Evolutionary conservation across 2,797 vertebrate species (phyloP), one percentile per base, ranked within the genome.

Genomic region (Knipowitschia caucasica): DNA sequence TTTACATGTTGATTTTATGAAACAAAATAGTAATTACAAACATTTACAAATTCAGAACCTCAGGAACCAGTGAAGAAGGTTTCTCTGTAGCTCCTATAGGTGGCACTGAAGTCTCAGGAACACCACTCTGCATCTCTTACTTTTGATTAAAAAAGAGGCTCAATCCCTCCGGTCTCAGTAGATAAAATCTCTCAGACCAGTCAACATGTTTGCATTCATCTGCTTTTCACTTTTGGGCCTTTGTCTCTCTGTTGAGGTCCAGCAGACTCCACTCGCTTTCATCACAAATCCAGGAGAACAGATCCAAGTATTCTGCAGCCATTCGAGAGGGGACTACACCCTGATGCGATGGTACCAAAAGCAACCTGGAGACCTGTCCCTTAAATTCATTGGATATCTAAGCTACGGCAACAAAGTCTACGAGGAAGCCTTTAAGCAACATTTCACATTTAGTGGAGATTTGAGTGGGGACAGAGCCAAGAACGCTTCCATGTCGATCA

Each of bases 291-390:
- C 50, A 7, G 72, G 71, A 52, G 54, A 69, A 0, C 53, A 46
- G 17, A 58, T 77, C 7, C 67, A 80, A 36, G 49, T 88, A 9
- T 56, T 59, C 51, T 88, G 83, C 51, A 62, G 1, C 6, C 75
- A 88, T 18, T 25, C 38, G 1, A 62, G 66, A 26, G 68, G 52
- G 0, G 52, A 70, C 59, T 81, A 34, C 40, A 50, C 0, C 0
- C 4, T 62, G 2, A 84, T 87, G 75, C 58, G 54, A 14, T 88
- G 81, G 83, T 87, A 73, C 52, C 75, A 77, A 20, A 69, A 64
- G 50, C 35, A 53, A 7, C 18, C 43, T 9, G 45, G 71, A 57
- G 60, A 71, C 3, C 33, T 1, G 26, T 46, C 58, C 20, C 59
- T 83, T 53, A 75, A 56, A 36, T 68, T 44, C 11, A 80, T 80